Conservation (phyloP, 2,113 vertebrate genomes). For the Passer montanus region DNA sequence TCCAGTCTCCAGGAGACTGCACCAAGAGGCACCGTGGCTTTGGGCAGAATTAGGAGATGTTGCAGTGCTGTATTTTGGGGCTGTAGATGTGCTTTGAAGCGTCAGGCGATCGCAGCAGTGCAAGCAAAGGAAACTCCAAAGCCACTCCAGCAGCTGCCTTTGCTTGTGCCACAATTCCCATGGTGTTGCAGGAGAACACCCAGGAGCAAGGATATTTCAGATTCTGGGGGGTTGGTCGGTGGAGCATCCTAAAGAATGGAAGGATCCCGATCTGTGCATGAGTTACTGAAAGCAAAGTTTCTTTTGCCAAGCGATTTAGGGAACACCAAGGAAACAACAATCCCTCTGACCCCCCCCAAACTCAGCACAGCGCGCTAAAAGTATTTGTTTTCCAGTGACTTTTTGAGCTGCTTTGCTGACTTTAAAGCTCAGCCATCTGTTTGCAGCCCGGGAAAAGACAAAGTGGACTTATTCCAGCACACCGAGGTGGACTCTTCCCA, state of each 20-base stretch:
- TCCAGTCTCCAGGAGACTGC: background rate
- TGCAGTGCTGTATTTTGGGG: background rate
- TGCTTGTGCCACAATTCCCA: background rate
- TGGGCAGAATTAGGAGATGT: background rate
- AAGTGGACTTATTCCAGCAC: background rate
- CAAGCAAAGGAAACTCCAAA: background rate
- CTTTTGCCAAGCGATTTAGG: background rate
- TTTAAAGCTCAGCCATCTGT: background rate
- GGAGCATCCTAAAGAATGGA: background rate
- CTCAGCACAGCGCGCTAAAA: background rate
- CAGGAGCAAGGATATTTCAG: background rate
- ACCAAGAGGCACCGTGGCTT: background rate
- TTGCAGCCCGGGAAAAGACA: background rate
- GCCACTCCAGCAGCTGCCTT: background rate
- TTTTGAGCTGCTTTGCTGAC: background rate
- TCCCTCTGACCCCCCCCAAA: too few relatives aligned
- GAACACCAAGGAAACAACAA: background rate
- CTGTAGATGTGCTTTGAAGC: background rate
- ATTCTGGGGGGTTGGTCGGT: fast-evolving
- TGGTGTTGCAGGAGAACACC: background rate
- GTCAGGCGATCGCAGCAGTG: fast-evolving
- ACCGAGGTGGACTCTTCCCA: background rate
- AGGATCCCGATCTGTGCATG: background rate
- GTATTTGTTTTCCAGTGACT: background rate
- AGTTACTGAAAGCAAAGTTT: background rate